Evolutionary conservation across 1,140 invertebrate genomes (phyloP).

Genomic region (Conus ventricosus): DNA sequence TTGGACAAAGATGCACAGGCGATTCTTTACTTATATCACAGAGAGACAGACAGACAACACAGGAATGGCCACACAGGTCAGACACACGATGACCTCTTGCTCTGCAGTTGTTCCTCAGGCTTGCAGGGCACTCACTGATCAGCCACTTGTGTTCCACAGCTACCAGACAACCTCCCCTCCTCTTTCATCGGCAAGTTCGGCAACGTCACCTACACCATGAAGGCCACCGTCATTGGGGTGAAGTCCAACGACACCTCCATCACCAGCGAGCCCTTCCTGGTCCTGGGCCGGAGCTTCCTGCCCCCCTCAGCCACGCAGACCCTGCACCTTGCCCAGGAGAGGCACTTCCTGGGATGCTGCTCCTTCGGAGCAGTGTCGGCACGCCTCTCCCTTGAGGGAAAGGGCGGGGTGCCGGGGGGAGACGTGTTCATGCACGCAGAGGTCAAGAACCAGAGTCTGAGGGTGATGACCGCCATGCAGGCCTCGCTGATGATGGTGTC

Average conservation of each 20-base stretch:
- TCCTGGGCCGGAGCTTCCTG: conserved; percentile 56
- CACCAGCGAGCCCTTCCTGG: conserved; percentile 72
- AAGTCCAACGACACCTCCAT: conserved; percentile 60
- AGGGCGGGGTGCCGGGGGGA: conserved; percentile 67
- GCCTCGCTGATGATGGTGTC: conserved; percentile 68
- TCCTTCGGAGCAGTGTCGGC: conserved; percentile 63
- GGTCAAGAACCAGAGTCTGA: conserved; percentile 63
- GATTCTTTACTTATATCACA: no score
- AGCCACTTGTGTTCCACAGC: conserved; percentile 8
- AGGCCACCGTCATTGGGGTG: conserved; percentile 65
- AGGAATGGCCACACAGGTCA: no score
- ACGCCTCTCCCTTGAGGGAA: conserved; percentile 55
- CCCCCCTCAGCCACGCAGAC: conserved; percentile 43
- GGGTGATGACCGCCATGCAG: conserved; percentile 66
- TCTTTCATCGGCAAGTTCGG: conserved; percentile 74
- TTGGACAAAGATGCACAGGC: no score
- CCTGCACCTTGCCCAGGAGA: conserved; percentile 35
- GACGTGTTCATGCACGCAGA: conserved; percentile 69
- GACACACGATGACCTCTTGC: no score
- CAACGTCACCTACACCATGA: conserved; percentile 73
- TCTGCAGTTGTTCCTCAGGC: no score
- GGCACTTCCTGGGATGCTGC: conserved; percentile 60
- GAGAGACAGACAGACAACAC: no score
- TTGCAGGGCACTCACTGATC: no score
- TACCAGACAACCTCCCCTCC: conserved; percentile 70